Conservation (phyloP, 1,140 invertebrate genomes). For the Megalonaias nervosa region DNA sequence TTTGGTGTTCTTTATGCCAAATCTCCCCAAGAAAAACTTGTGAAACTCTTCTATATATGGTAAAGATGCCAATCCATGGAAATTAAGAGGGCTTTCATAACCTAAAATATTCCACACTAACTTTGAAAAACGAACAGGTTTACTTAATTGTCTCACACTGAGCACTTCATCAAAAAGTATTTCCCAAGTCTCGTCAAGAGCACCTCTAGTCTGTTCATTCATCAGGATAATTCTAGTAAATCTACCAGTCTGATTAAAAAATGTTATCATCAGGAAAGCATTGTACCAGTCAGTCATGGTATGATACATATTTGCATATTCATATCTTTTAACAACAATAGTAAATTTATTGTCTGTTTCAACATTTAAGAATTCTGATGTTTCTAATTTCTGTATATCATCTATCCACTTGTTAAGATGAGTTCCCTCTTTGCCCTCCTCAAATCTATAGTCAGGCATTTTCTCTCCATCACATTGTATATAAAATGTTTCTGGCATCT, state of each 20-base stretch:
- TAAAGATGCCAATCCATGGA: slow-evolving; percentile 35
- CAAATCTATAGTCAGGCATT: slow-evolving; percentile 15
- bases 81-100: slow-evolving; percentile 53
- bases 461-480: slow-evolving; percentile 8
- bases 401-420: slow-evolving; percentile 25
- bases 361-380: background rate
- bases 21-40: slow-evolving; percentile 57
- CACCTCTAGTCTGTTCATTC: slow-evolving; percentile 61
- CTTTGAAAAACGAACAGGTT: too few species aligned
- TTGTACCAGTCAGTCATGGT: slow-evolving; percentile 69
- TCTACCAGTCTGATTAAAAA: slow-evolving; percentile 50
- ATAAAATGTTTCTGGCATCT: slow-evolving; percentile 10
- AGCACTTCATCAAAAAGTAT: too few species aligned
- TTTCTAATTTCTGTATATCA: background rate
- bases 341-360: slow-evolving; percentile 35
- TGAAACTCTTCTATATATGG: slow-evolving; percentile 64
- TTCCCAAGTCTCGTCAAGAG: slow-evolving; percentile 59
- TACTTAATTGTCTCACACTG: too few species aligned
- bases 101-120: too few species aligned
- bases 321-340: slow-evolving; percentile 58
- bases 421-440: slow-evolving; percentile 25
- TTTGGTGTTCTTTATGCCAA: slow-evolving; percentile 20
- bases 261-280: slow-evolving; percentile 60
- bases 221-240: slow-evolving; percentile 55
- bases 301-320: slow-evolving; percentile 69